phyloP scores from a whole-genome alignment of 2,888 invertebrate genomes.

The Meteorus colon region DNA sequence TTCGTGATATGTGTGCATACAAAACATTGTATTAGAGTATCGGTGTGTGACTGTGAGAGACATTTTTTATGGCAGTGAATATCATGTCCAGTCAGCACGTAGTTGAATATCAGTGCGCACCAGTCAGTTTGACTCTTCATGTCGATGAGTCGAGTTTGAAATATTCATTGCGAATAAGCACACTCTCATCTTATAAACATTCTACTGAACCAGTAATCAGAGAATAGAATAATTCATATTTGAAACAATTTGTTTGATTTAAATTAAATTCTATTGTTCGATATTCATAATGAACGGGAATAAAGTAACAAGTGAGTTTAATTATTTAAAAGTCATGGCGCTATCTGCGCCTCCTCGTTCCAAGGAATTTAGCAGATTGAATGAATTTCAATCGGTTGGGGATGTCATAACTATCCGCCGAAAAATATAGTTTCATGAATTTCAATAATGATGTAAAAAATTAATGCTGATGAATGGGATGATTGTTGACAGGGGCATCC shows the following conservation, averaged over 20 bases:
- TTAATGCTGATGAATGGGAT: neutral
- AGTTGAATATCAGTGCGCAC: neutral
- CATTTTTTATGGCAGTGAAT: too few species aligned
- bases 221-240: neutral
- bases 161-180: neutral
- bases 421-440: neutral
- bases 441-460: neutral
- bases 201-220: neutral
- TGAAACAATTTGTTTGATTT: slow-evolving; percentile 8
- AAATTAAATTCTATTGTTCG: neutral
- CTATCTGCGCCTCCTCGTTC: neutral
- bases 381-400: too few species aligned
- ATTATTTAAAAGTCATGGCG: neutral
- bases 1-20: too few species aligned
- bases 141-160: neutral
- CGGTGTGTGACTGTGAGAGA: neutral
- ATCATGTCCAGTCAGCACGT: too few species aligned
- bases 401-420: too few species aligned
- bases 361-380: neutral
- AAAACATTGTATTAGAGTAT: neutral
- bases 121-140: neutral
- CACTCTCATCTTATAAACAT: slow-evolving; percentile 16
- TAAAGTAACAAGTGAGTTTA: neutral
- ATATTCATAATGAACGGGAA: slow-evolving; percentile 4
- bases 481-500: slow-evolving; percentile 60